A percentile compares a stretch with the other conserved stretches of the same genome.
phyloP scores from a whole-genome alignment of 1,140 invertebrate genomes.

The Anoplolepis gracilipes region DNA sequence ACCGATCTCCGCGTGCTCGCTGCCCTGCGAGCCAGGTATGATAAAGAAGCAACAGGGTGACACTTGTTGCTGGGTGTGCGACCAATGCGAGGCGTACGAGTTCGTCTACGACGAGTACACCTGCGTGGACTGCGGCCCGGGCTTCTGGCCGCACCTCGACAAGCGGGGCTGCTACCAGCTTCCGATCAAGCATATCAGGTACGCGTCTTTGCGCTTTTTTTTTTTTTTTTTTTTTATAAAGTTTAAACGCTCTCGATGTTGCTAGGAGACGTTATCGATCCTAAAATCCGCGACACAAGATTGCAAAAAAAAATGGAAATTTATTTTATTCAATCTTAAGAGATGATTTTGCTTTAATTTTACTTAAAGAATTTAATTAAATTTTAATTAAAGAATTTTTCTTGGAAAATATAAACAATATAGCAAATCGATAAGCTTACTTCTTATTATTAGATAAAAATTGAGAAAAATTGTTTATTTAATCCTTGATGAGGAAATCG shows the following conservation, averaged over 20 bases:
- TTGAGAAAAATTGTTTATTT: too few relatives aligned
- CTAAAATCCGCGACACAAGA: too few relatives aligned
- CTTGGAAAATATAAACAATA: too few relatives aligned
- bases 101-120: slow-evolving; percentile 90
- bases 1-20: slow-evolving; percentile 89
- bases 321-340: too few relatives aligned
- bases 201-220: too few relatives aligned
- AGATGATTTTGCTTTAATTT: too few relatives aligned
- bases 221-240: not conserved
- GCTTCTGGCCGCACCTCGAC: slow-evolving; percentile 88
- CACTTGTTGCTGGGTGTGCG: slow-evolving; percentile 93
- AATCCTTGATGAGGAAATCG: not conserved
- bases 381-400: too few relatives aligned
- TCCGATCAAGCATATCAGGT: slow-evolving; percentile 84
- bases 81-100: slow-evolving; percentile 89
- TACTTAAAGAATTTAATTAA: too few relatives aligned
- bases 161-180: slow-evolving; percentile 88
- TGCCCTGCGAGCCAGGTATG: slow-evolving; percentile 89
- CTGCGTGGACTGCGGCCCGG: slow-evolving; percentile 88
- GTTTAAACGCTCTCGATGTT: not conserved
- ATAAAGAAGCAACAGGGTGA: slow-evolving; percentile 91
- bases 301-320: too few relatives aligned
- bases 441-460: too few relatives aligned
- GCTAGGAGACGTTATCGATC: too few relatives aligned
- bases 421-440: too few relatives aligned